Base-by-base conservation (phyloP, 2,888 invertebrate genomes). In the Drosophila buzzatii region DNA sequence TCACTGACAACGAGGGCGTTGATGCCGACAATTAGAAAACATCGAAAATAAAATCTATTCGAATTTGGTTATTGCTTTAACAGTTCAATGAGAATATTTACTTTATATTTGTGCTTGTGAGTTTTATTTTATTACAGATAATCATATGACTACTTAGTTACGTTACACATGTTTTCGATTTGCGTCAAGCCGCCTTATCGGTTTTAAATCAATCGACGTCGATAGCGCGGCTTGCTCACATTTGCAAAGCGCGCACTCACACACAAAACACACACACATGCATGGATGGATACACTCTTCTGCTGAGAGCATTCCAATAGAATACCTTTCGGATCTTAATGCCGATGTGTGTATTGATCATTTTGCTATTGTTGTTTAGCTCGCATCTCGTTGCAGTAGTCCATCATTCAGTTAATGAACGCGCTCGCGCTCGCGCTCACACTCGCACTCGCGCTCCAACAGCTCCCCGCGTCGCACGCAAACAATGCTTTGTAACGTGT, bases 321-420 rank as follows among this genome's bases (percentile, higher is more conserved):
- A 80, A 80, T 80, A 80, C 81, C 81, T 64, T 60, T 63, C 60
- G 37, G 79, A 68, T 68, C 35, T 41, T 27, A 49, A 52, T 58
- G 66, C 42, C 16, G 33, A 44, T 44, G 57, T 57, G 44, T 44
- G 44, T 63, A 66, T 64, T 73, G 64, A 80, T 76, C 44, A 62
- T 65, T 59, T 49, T 62, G 60, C n/a, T 71, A 6, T 6, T 62
- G 68, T 82, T 85, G 27, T 47, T 67, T 79, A 52, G 76, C 39
- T 77, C 45, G 47, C 63, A 80, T 70, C 70, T 64, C 76, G 70
- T 79, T 77, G 72, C 65, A 70, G 80, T 82, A 88, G 88, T 88
- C 80, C 83, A 73, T 88, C 85, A 84, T 74, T 82, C 82, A 82
- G 75, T 83, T 79, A 73, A 70, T 82, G 72, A 75, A 85, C 80